Conservation (phyloP, 1,140 invertebrate genomes). For the Drosophila prosaltans region DNA sequence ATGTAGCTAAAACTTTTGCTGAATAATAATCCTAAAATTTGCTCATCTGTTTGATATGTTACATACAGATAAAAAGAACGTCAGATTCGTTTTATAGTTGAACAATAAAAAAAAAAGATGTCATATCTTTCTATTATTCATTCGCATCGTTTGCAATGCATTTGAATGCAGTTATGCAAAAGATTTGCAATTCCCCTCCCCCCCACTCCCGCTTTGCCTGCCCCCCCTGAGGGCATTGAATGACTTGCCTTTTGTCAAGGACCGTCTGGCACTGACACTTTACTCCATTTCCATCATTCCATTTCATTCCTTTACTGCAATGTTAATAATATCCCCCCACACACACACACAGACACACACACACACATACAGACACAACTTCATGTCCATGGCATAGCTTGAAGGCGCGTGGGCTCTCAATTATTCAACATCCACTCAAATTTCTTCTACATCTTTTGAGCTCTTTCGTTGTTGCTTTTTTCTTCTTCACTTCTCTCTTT, state of each 20-base stretch:
- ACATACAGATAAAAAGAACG: background rate
- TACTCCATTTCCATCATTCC: background rate
- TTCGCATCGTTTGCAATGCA: background rate
- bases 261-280: slow-evolving; percentile 5
- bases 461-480: background rate
- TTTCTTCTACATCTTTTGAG: slow-evolving; percentile 11
- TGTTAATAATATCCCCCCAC: background rate
- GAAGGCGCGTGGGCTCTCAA: slow-evolving; percentile 24
- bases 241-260: background rate
- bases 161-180: slow-evolving; percentile 9
- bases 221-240: background rate
- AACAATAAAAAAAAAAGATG: background rate
- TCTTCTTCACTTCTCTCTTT: background rate
- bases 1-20: no score
- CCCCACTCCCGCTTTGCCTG: no score
- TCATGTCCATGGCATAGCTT: background rate
- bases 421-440: slow-evolving; percentile 34
- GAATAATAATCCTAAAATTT: background rate
- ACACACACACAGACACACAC: no score
- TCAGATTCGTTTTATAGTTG: background rate
- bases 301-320: background rate
- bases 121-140: background rate
- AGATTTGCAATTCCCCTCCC: background rate
- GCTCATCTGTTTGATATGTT: background rate
- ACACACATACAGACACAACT: no score